Evolutionary conservation across 2,888 invertebrate species (phyloP).

Genomic region (Steinernema scapterisci): DNA sequence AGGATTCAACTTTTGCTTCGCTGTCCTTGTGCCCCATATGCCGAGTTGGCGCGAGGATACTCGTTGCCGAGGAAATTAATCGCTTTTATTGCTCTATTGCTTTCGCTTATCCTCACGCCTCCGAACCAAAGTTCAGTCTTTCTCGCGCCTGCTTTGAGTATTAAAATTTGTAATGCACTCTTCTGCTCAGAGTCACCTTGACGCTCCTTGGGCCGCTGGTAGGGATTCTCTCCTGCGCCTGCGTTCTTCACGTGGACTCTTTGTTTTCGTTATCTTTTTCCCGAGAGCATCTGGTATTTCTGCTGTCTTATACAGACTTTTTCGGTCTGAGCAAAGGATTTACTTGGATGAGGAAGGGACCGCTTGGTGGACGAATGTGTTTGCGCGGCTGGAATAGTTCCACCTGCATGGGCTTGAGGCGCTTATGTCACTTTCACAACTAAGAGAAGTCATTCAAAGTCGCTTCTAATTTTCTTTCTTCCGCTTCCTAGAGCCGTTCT

Average conservation of each 20-base stretch:
- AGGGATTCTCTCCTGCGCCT: no score
- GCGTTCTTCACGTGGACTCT: no score
- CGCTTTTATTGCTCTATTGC: slow-evolving; percentile 30
- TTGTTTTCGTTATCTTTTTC: no score
- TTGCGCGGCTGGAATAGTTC: neutral
- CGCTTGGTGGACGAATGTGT: neutral
- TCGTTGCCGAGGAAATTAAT: slow-evolving; percentile 30
- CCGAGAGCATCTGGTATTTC: no score
- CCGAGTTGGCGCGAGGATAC: neutral
- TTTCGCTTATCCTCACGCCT: slow-evolving; percentile 11
- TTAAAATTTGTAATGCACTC: neutral
- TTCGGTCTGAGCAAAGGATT: no score
- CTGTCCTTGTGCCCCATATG: neutral
- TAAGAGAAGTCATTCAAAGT: neutral
- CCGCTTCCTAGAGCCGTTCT: neutral
- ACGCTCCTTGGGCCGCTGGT: no score
- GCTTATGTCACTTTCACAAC: slow-evolving; percentile 9
- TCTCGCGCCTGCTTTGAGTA: neutral
- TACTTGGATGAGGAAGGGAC: neutral
- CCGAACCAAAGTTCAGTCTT: neutral
- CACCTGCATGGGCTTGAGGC: slow-evolving; percentile 19
- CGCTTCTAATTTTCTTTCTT: slow-evolving; percentile 10
- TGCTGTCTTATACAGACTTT: no score
- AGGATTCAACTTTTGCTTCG: neutral
- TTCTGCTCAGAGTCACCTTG: no score